A percentile compares a stretch with the other conserved stretches of the same genome.
phyloP scores from a whole-genome alignment of 1,140 invertebrate genomes.

The Acromyrmex charruanus region DNA sequence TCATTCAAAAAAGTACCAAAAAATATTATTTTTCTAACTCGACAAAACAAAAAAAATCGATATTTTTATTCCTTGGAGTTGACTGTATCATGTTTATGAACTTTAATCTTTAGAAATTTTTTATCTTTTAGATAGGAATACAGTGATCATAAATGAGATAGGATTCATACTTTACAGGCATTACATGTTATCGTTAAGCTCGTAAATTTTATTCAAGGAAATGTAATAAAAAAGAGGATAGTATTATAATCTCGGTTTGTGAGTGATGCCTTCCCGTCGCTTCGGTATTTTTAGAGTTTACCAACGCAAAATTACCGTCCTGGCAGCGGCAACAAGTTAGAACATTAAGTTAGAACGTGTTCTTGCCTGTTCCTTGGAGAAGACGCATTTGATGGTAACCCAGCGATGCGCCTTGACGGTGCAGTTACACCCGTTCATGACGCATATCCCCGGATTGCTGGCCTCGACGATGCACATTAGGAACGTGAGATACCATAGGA shows the following conservation, averaged over 20 bases:
- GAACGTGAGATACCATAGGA: conserved; percentile 78
- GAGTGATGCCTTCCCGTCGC: background rate
- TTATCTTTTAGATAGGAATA: background rate
- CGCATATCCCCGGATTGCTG: conserved; percentile 86
- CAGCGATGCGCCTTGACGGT: conserved; percentile 87
- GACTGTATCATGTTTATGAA: background rate
- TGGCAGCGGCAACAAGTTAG: conserved; percentile 12
- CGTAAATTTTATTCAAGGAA: background rate
- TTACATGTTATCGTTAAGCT: background rate
- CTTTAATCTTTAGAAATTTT: background rate
- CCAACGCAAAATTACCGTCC: background rate
- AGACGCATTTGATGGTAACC: conserved; percentile 89
- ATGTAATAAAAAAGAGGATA: background rate
- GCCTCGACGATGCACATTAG: conserved; percentile 70
- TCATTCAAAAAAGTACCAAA: background rate
- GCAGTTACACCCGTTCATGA: conserved; percentile 88
- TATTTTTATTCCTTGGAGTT: background rate
- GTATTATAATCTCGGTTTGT: background rate
- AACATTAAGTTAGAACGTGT: conserved; percentile 23
- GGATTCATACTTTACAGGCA: background rate
- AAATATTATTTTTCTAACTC: background rate
- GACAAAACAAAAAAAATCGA: background rate
- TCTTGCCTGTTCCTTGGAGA: conserved; percentile 87
- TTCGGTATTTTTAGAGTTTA: background rate
- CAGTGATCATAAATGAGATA: background rate